These are phyloP conservation scores for Vimba vimba DNA, from an alignment of 2,113 vertebrate species.

Conservation along the genomic window DNA sequence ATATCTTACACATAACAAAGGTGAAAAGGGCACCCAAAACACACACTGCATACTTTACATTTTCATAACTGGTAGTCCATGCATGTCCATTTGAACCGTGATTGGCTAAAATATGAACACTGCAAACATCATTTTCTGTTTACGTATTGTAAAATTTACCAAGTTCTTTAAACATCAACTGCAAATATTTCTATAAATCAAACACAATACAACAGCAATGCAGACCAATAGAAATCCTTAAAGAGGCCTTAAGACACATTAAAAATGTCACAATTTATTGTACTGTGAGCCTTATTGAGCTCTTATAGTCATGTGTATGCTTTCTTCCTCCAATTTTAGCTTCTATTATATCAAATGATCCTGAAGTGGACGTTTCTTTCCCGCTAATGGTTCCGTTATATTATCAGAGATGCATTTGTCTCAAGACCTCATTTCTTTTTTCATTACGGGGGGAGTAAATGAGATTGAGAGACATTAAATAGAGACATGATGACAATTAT, in stretches of 20 bases:
- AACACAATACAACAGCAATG: neutral
- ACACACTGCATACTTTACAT: neutral
- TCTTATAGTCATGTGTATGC: neutral
- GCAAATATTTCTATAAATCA: neutral
- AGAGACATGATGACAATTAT: constrained; percentile 6
- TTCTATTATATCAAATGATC: neutral
- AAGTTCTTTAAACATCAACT: neutral
- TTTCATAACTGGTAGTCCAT: neutral
- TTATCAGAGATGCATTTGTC: constrained; percentile 1
- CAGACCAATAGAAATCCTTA: neutral
- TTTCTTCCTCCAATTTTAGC: neutral
- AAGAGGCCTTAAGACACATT: neutral
- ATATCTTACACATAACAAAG: neutral
- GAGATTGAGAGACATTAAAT: constrained; percentile 13
- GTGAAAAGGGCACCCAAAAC: neutral
- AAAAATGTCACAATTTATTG: neutral
- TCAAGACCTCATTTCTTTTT: constrained; percentile 1
- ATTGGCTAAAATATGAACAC: neutral
- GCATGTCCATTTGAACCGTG: neutral
- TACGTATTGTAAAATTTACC: neutral
- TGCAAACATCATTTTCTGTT: neutral
- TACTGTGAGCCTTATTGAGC: neutral
- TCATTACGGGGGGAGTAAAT: neutral
- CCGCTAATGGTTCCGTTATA: constrained; percentile 15
- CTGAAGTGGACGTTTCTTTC: constrained; percentile 7